A percentile compares a stretch with the other conserved stretches of the same genome.
Conservation (phyloP, 2,113 vertebrate species). For the Mungos mungo region DNA sequence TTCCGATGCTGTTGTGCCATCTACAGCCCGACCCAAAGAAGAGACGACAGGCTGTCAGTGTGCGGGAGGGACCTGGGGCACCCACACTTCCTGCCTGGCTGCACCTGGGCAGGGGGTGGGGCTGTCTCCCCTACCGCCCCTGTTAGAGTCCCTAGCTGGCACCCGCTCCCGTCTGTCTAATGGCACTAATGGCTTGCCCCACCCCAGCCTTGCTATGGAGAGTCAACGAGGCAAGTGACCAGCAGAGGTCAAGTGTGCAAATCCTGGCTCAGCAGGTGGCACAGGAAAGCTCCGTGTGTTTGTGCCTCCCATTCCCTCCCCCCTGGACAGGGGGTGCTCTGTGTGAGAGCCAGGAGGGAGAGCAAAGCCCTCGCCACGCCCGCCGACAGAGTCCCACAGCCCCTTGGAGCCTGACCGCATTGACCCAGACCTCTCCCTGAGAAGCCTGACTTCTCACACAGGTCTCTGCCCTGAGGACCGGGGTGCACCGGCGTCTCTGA, state of each 20-base stretch:
- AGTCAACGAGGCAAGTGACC: not conserved
- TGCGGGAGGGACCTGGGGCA: accelerated
- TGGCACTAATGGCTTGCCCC: not conserved
- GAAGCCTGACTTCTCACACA: not conserved
- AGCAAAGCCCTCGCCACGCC: not conserved
- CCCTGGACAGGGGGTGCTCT: not conserved
- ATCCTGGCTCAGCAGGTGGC: not conserved
- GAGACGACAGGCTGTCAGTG: not conserved
- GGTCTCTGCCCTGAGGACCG: not conserved
- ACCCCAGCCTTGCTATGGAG: no score
- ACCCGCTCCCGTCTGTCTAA: not conserved
- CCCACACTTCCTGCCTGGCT: not conserved
- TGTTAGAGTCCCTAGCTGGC: not conserved
- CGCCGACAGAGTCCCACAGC: not conserved
- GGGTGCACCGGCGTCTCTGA: not conserved
- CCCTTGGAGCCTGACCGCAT: not conserved
- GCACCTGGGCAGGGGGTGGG: not conserved
- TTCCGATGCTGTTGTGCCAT: conserved; percentile 80
- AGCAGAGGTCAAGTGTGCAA: not conserved
- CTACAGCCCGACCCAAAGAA: conserved; percentile 66
- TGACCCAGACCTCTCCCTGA: accelerated
- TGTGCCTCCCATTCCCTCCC: not conserved
- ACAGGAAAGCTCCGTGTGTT: accelerated
- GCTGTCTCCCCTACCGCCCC: not conserved
- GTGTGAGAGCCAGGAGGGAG: not conserved